Evolutionary conservation across 1,140 invertebrate species (phyloP).

Genomic region (Drosophila malerkotliana): DNA sequence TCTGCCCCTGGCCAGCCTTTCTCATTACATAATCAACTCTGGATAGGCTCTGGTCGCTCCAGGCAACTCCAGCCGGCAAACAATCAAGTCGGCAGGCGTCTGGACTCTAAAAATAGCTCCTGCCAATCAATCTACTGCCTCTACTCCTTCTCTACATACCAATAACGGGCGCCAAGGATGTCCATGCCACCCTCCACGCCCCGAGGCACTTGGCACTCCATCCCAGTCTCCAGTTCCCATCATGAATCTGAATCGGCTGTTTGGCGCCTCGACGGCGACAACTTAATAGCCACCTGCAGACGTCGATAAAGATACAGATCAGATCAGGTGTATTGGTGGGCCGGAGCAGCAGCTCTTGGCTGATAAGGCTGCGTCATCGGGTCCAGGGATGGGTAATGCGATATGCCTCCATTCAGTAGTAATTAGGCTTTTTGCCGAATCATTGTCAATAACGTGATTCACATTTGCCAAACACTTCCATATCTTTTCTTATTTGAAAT

Average conservation of each 20-base stretch:
- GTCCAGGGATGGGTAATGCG: slow-evolving; percentile 39
- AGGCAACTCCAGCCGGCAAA: slow-evolving; percentile 43
- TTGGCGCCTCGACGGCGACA: slow-evolving; percentile 75
- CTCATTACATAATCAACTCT: slow-evolving; percentile 76
- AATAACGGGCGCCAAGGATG: slow-evolving; percentile 81
- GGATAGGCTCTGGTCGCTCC: slow-evolving; percentile 30
- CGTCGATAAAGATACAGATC: slow-evolving; percentile 56
- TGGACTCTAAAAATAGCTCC: slow-evolving; percentile 68
- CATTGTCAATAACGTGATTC: slow-evolving; percentile 1
- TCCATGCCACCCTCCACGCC: slow-evolving; percentile 37
- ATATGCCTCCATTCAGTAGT: slow-evolving; percentile 29
- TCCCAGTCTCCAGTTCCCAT: slow-evolving; percentile 75
- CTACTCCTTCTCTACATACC: slow-evolving; percentile 26
- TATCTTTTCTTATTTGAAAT: not conserved
- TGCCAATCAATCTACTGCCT: slow-evolving; percentile 59
- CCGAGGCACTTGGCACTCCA: slow-evolving; percentile 56
- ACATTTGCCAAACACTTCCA: not conserved
- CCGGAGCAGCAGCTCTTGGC: slow-evolving; percentile 12
- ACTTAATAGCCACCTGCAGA: slow-evolving; percentile 74
- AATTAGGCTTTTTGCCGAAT: slow-evolving; percentile 29
- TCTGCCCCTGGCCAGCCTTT: slow-evolving; percentile 38
- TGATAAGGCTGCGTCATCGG: slow-evolving; percentile 49
- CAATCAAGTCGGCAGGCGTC: slow-evolving; percentile 69
- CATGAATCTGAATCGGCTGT: slow-evolving; percentile 64
- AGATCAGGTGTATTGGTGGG: slow-evolving; percentile 14